A percentile compares a stretch with the other conserved stretches of the same genome.
Conservation (phyloP, 2,888 invertebrate species). For the Cataglyphis rosenhaueri region DNA sequence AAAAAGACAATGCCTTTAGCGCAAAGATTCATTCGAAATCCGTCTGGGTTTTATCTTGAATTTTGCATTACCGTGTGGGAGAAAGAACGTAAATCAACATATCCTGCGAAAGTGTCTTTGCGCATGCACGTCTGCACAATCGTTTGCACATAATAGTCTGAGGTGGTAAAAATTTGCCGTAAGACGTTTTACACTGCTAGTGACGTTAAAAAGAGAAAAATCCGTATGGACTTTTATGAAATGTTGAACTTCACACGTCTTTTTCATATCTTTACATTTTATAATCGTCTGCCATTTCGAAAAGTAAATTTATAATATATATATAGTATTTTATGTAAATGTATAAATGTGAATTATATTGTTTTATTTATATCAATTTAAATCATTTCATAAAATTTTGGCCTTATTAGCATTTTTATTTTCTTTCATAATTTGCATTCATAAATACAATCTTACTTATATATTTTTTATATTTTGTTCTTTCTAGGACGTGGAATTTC, state of each 20-base stretch:
- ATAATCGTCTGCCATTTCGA: neutral
- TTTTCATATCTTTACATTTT: slow-evolving; percentile 28
- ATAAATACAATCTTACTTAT: neutral
- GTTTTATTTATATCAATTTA: neutral
- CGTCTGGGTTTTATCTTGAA: neutral
- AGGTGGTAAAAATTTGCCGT: slow-evolving; percentile 30
- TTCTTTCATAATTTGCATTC: slow-evolving; percentile 2
- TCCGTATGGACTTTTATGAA: slow-evolving; percentile 14
- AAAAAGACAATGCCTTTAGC: neutral
- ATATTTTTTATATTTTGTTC: neutral
- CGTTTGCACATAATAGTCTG: slow-evolving; percentile 6
- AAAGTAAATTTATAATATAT: slow-evolving; percentile 15
- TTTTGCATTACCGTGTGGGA: neutral
- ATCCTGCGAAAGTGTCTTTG: neutral
- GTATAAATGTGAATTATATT: slow-evolving; percentile 10
- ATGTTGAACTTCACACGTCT: slow-evolving; percentile 29
- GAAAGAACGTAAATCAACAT: slow-evolving; percentile 29
- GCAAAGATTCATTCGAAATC: neutral
- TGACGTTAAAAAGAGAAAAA: slow-evolving; percentile 21
- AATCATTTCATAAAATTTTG: neutral
- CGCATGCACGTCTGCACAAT: slow-evolving; percentile 27
- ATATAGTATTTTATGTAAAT: neutral
- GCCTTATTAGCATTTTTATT: slow-evolving; percentile 1
- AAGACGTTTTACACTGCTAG: slow-evolving; percentile 7
- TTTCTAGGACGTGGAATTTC: no score